Evolutionary conservation across 2,888 invertebrate species (phyloP).

Genomic region (Dolichomitus sp.): DNA sequence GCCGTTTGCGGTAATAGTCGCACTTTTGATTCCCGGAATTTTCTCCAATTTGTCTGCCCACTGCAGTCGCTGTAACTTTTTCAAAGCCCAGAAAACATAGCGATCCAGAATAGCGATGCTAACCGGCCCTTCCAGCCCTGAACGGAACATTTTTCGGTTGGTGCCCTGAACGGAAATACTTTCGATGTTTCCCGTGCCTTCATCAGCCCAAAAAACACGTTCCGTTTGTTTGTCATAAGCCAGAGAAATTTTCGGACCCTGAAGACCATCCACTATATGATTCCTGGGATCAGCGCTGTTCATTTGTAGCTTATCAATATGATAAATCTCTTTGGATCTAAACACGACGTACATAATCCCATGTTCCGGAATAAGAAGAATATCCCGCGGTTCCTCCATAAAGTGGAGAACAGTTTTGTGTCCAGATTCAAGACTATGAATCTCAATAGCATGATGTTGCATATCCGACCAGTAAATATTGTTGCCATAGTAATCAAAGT

Average conservation of each 20-base stretch:
- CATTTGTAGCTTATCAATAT: slow-evolving; percentile 91
- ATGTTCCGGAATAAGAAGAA: slow-evolving; percentile 90
- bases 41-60: slow-evolving; percentile 88
- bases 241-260: slow-evolving; percentile 87
- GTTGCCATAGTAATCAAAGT: slow-evolving; percentile 91
- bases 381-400: slow-evolving; percentile 89
- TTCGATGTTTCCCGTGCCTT: slow-evolving; percentile 89
- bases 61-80: slow-evolving; percentile 88
- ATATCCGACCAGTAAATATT: slow-evolving; percentile 92
- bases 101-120: slow-evolving; percentile 89
- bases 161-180: slow-evolving; percentile 89
- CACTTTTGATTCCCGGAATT: slow-evolving; percentile 81
- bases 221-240: slow-evolving; percentile 88
- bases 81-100: slow-evolving; percentile 91
- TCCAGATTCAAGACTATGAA: slow-evolving; percentile 88
- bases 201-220: slow-evolving; percentile 90
- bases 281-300: slow-evolving; percentile 88
- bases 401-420: slow-evolving; percentile 89
- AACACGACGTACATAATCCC: slow-evolving; percentile 81
- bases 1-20: slow-evolving; percentile 81
- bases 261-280: slow-evolving; percentile 84
- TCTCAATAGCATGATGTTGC: slow-evolving; percentile 89
- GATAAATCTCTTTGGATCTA: slow-evolving; percentile 77
- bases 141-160: slow-evolving; percentile 84
- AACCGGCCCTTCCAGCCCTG: slow-evolving; percentile 85